These are phyloP conservation scores for Centropristis striata DNA, from an alignment of 2,113 vertebrate species.

Conservation along the genomic window DNA sequence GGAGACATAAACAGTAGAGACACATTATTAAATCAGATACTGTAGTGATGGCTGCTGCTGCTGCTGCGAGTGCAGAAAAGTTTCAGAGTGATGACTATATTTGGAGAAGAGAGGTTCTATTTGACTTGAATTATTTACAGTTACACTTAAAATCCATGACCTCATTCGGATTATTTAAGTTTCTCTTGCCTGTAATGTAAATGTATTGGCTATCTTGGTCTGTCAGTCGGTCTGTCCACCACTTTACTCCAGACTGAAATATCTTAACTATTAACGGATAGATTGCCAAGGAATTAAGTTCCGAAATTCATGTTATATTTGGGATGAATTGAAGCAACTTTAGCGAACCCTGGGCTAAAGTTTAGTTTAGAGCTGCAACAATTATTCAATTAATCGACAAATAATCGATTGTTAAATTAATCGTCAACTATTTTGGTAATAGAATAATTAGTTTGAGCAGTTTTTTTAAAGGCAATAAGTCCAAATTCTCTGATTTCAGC, in stretches of 20 bases:
- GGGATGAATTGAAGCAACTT: neutral
- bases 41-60: constrained; percentile 12
- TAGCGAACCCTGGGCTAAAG: neutral
- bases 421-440: too few species aligned
- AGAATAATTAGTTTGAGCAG: too few species aligned
- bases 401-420: too few species aligned
- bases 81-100: constrained; percentile 1
- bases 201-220: neutral
- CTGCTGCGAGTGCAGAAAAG: neutral
- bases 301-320: neutral
- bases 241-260: neutral
- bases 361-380: too few species aligned
- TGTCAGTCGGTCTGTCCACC: too few species aligned
- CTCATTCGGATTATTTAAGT: neutral
- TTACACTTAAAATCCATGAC: neutral
- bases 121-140: neutral
- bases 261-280: neutral
- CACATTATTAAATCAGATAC: constrained; percentile 43
- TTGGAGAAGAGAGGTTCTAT: neutral
- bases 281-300: neutral
- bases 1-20: constrained; percentile 35
- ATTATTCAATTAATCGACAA: too few species aligned
- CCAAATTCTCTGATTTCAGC: too few species aligned
- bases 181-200: neutral
- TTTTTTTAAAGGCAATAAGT: too few species aligned